Evolutionary conservation across 2,888 invertebrate genomes (phyloP), one percentile per base, ranked within the genome.

Genomic region (Phortica magna): DNA sequence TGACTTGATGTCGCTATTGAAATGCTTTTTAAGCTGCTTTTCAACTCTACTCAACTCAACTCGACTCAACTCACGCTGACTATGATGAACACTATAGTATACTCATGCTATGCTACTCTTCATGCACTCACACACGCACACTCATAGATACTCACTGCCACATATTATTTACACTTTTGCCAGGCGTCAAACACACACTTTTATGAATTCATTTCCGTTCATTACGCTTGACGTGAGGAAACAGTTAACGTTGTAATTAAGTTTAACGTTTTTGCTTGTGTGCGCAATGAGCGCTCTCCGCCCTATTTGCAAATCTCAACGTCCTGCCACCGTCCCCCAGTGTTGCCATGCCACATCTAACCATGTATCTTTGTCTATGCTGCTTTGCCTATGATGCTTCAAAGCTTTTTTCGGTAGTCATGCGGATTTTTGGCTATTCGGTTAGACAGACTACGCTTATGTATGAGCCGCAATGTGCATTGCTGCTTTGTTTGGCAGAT

Each of bases 161-260:
- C 19, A 83, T 84, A 85, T 85, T 87, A 88, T 85, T 87, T 85
- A 88, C 88, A 87, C 88, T 85, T 88, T 85, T 85, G 80, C 84
- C 84, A 53, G 80, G 82, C 82, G 78, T 79, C 87, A 79, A 77
- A 68, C 88, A 82, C 65, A 65, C 41, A 41, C n/a, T 88, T 87
- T 88, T 88, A 87, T 87, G 86, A 88, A 85, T 88, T 85, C 87
- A 87, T 85, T 88, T 85, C 85, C 85, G 85, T 88, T 85, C 83
- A 85, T 83, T 88, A 87, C 88, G 85, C 86, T 88, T 85, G 84
- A 88, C 83, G 83, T 82, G 82, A 72, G 64, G 68, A 76, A 79
- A 70, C 85, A 82, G 87, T 88, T 81, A 79, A 79, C 84, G 55
- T 86, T 77, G 82, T 85, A 88, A 87, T 85, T 87, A 87, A 85